Conservation (phyloP, 2,888 invertebrate species). For the Actias luna region DNA sequence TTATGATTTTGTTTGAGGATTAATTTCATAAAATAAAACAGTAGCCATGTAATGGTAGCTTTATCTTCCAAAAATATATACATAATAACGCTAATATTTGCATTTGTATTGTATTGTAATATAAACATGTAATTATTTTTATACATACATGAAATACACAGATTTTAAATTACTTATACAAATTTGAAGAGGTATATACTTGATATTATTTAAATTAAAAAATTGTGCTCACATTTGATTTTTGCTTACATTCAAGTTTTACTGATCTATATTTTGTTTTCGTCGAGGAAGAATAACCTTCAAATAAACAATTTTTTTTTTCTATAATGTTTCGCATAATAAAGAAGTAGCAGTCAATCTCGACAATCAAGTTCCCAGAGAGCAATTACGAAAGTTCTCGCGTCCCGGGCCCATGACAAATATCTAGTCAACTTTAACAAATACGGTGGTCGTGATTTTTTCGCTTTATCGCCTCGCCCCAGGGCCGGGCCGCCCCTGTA, state of each 20-base stretch:
- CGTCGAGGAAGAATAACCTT: not conserved
- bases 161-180: not conserved
- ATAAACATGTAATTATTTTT: no score
- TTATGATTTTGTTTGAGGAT: not conserved
- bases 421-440: conserved; percentile 72
- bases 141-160: no score
- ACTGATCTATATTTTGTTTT: not conserved
- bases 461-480: conserved; percentile 70
- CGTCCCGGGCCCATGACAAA: conserved; percentile 62
- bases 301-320: not conserved
- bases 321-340: conserved; percentile 24
- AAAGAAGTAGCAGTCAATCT: conserved; percentile 25
- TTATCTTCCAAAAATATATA: no score
- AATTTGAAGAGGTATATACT: not conserved
- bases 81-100: no score
- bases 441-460: conserved; percentile 69
- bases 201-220: not conserved
- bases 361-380: conserved; percentile 54
- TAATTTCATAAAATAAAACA: not conserved
- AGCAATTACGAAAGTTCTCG: conserved; percentile 73
- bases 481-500: conserved; percentile 52
- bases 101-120: no score
- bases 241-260: not conserved
- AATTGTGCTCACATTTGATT: not conserved
- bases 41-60: no score